Evolutionary conservation across 2,888 invertebrate genomes (phyloP).

Genomic region (Idaea straminata): DNA sequence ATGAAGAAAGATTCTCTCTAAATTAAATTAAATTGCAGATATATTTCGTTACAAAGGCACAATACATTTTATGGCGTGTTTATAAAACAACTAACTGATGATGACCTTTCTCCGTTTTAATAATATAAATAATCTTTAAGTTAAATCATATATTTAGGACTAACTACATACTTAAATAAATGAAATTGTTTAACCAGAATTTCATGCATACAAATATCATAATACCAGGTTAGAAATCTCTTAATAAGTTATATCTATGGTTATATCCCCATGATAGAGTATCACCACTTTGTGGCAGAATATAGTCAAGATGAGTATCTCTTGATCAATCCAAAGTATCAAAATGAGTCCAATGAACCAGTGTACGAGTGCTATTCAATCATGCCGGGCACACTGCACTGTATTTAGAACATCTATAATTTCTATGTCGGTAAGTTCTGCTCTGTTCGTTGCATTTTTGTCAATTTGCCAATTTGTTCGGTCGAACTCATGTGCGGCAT

Average conservation of each 20-base stretch:
- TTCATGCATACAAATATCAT: no score
- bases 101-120: neutral
- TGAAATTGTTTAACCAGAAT: no score
- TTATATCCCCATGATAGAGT: neutral
- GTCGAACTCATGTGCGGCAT: slow-evolving; percentile 35
- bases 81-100: neutral
- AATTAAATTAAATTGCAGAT: slow-evolving; percentile 16
- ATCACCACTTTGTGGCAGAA: neutral
- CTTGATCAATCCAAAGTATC: slow-evolving; percentile 28
- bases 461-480: slow-evolving; percentile 65
- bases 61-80: slow-evolving; percentile 15
- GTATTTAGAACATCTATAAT: slow-evolving; percentile 28
- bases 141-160: no score
- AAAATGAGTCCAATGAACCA: slow-evolving; percentile 59
- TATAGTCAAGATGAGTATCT: slow-evolving; percentile 8
- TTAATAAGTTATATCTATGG: no score
- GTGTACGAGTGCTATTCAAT: slow-evolving; percentile 44
- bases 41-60: slow-evolving; percentile 20
- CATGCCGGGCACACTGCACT: slow-evolving; percentile 33
- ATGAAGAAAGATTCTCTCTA: slow-evolving; percentile 27
- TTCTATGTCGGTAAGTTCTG: slow-evolving; percentile 33
- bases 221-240: no score
- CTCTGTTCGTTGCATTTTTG: slow-evolving; percentile 62
- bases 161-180: no score
- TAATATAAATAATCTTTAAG: neutral